These are phyloP conservation scores for Hemicordylus capensis DNA, from an alignment of 2,113 vertebrate genomes.

Conservation along the genomic window DNA sequence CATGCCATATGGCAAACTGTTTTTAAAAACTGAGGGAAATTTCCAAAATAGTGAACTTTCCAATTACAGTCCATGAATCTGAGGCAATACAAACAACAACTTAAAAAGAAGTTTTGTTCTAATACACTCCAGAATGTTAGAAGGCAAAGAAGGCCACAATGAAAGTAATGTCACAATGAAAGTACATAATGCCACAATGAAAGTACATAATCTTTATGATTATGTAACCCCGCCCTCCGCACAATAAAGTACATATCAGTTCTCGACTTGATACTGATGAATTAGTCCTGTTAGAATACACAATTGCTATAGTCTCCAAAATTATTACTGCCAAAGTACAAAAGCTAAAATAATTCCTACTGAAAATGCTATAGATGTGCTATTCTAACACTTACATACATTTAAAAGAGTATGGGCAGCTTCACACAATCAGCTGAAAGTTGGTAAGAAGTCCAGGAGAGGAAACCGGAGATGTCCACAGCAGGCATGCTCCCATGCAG, in stretches of 20 bases:
- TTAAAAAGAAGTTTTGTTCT: not conserved
- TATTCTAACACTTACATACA: not conserved
- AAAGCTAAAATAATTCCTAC: not conserved
- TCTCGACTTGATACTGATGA: constrained; percentile 2
- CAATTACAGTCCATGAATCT: not conserved
- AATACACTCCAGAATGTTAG: not conserved
- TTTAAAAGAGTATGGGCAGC: too few relatives aligned
- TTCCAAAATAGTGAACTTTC: not conserved
- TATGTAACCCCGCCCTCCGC: not conserved
- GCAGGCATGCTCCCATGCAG: too few relatives aligned
- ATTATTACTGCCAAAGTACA: not conserved
- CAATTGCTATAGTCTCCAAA: not conserved
- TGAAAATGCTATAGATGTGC: not conserved
- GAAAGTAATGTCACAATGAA: not conserved
- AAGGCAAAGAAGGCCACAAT: not conserved
- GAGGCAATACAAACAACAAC: not conserved
- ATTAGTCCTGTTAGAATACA: not conserved
- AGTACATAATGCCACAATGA: not conserved
- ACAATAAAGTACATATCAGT: not conserved
- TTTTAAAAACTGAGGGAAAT: not conserved
- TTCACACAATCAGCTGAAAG: too few relatives aligned
- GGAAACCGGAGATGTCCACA: too few relatives aligned
- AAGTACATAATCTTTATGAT: not conserved
- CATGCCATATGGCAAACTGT: not conserved
- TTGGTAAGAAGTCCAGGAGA: too few relatives aligned